Evolutionary conservation across 2,888 invertebrate genomes (phyloP), one percentile per base, ranked within the genome.

Genomic region (Parnassius glacialis): DNA sequence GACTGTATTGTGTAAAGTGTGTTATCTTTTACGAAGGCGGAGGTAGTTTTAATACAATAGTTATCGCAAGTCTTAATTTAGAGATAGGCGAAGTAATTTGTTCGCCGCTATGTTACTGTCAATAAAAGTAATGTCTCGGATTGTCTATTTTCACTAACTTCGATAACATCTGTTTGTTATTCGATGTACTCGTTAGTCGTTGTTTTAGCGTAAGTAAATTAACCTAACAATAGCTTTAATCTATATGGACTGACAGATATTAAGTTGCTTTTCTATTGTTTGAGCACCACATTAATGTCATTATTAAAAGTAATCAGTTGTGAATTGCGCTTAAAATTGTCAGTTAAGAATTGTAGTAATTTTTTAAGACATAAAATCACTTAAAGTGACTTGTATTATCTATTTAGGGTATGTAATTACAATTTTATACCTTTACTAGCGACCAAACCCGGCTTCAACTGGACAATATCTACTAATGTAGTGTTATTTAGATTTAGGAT

Each of bases 81-180:
- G 44, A 44, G 44, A 61, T 41, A 61, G 42, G 48, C 57, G 57
- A 16, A 57, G 20, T 53, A 57, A 61, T 61, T 61, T 61, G 61
- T 57, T 61, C 43, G 45, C 43, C 43, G 55, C 25, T 16, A 52
- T 53, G 44, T 57, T 52, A 57, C 52, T 57, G 52, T 61, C 61
- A 61, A 61, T 57, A 61, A 52, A 61, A 61, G 41, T 57, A 42
- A 51, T 52, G 61, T 48, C 52, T 61, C 47, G 51, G 54, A 25
- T 44, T 51, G 51, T 52, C 45, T 52, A 52, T 52, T 52, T 57
- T 61, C 61, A 41, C 57, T 25, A 57, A 57, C 13, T 56, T 47
- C 48, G 61, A 61, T 61, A 61, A 57, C 52, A 61, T 61, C 61
- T 61, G 52, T 61, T 61, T 57, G 57, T 61, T 57, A 61, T 57